These are phyloP conservation scores for Chaenogobius annularis DNA, from an alignment of 2,113 vertebrate genomes.

Conservation along the genomic window DNA sequence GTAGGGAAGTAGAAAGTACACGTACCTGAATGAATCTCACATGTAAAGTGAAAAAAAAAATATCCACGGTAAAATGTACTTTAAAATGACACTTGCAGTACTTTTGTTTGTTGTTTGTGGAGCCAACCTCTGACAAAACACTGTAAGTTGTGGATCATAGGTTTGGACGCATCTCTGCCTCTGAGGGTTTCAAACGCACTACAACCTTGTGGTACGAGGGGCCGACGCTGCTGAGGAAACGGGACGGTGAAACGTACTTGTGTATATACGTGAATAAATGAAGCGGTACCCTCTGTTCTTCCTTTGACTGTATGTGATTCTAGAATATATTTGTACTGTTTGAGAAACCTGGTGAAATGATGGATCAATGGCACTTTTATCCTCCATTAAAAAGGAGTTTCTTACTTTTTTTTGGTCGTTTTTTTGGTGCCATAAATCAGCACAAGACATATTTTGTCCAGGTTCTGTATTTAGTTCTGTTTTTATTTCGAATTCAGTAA, in stretches of 20 bases:
- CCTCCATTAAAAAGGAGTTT: constrained; percentile 43
- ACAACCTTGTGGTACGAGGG: background rate
- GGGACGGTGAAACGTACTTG: constrained; percentile 19
- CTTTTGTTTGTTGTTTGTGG: too few relatives aligned
- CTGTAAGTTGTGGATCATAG: too few relatives aligned
- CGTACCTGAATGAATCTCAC: too few relatives aligned
- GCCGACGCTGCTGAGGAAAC: background rate
- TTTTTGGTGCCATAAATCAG: background rate
- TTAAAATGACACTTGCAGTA: too few relatives aligned
- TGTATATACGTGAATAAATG: constrained; percentile 59
- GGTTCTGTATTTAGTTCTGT: too few relatives aligned
- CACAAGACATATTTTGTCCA: too few relatives aligned
- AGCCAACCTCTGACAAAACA: too few relatives aligned
- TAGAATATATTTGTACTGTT: constrained; percentile 45
- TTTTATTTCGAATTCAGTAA: too few relatives aligned
- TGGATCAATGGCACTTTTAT: constrained; percentile 34
- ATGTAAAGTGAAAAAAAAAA: too few relatives aligned
- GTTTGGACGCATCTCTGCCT: background rate
- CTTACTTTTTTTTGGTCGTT: background rate
- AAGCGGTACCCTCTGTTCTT: constrained; percentile 17
- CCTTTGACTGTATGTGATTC: constrained; percentile 37
- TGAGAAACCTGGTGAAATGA: constrained; percentile 33
- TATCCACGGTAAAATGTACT: too few relatives aligned
- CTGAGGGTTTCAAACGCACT: constrained; percentile 2
- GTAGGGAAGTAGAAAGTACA: too few relatives aligned